Base-by-base conservation (phyloP, 37 sponge, comb jelly and placozoan species). In the Amphimedon queenslandica region DNA sequence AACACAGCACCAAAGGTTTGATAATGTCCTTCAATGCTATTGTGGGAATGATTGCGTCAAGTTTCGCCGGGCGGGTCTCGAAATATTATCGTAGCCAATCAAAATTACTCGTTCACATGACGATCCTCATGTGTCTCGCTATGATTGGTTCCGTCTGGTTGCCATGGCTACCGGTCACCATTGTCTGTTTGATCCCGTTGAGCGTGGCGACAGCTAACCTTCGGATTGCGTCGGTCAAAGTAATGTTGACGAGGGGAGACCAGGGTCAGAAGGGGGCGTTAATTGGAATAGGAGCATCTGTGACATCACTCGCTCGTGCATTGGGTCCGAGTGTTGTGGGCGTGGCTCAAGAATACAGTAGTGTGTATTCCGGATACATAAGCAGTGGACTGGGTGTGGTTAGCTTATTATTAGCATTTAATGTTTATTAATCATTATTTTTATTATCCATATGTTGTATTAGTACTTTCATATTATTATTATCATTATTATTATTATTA, bases 21-120 rank as follows among this genome's bases (percentile, higher is more conserved):
- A 69, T 92, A 71, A 43, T 84, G 1, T 80, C 93, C 24, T 88
- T 78, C 27, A 84, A 67, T 63, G 93, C 78, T 25, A 33, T 88
- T 6, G 56, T 80, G 3, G 71, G 72, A 11, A 55, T 76, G 1
- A 10, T 75, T 35, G 71, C 82, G 1, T 58, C 86, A 1, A 67
- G 80, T 3, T 61, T 70, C 16, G 77, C 71, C 31, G 86, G 86
- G 0, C 29, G 42, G 30, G 25, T 92, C 5, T 58, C 86, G 41
- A 28, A 38, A n/a, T 56, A 70, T 58, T 92, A 92, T 72, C 29
- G 37, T 38, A 76, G 42, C 53, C 42, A 56, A 30, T 18, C 11
- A 21, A 64, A 20, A 29, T 71, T 75, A 24, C n/a, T 88, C 21
- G n/a, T 39, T 40, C 93, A 88, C 58, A 55, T 73, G 38, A 33